Evolutionary conservation across 53 echinoderm and acorn worm genomes (phyloP), one percentile per base, ranked within the genome.

Genomic region (Hippasteria phrygiana): DNA sequence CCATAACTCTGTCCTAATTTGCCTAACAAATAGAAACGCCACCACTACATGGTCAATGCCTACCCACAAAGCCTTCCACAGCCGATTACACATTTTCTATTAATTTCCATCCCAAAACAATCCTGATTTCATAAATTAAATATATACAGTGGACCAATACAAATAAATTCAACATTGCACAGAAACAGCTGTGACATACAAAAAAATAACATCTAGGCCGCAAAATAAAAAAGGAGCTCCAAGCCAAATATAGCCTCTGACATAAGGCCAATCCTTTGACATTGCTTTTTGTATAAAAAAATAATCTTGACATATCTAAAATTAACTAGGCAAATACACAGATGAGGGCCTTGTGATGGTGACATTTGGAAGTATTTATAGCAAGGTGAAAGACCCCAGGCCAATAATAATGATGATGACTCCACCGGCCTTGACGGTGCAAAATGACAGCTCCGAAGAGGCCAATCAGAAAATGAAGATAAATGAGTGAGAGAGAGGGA

Each of bases 381-480:
- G 69, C 43, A 18, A 65, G 81, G 66, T 82, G 66, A 82, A 32
- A 36, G 43, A 29, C 40, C 62, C 66, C 27, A 14, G 28, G 66
- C 13, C 20, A 31, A 29, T 36, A 20, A 55, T 56, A 38, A 82
- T 64, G 82, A 82, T 65, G 66, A 64, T 26, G 64, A 40, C 66
- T 46, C 18, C 26, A 10, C 63, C 34, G n/a, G 63, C 66, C 82
- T 65, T 64, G 29, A 37, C 28, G 4, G 43, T n/a, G 11, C 32
- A 31, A 43, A 7, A 24, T 43, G 82, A 66, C 82, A 65, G 16
- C 6, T 20, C 65, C 29, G 45, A 31, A 16, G 82, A 29, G 45
- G 33, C 63, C 66, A 64, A 45, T 64, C 45, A 43, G 42, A 82
- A 64, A 40, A 64, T 65, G 66, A 65, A 82, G 82, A 82, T 82